Evolutionary conservation across 2,888 invertebrate genomes (phyloP).

Genomic region (Coenonympha arcania): DNA sequence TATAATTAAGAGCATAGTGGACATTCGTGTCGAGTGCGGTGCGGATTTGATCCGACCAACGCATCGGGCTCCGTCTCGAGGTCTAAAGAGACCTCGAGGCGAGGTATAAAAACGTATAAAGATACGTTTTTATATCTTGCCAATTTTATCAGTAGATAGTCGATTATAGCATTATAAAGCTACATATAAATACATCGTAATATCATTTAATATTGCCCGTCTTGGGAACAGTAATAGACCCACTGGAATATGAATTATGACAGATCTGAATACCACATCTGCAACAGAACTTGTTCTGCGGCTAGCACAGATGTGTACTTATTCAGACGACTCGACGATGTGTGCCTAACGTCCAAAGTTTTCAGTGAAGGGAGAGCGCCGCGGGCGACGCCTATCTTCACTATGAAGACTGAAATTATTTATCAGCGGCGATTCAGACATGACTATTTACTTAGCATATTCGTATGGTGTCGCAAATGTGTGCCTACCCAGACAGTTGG

Average conservation of each 20-base stretch:
- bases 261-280: slow-evolving; percentile 61
- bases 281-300: slow-evolving; percentile 63
- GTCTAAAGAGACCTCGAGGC: too few relatives aligned
- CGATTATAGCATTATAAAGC: too few relatives aligned
- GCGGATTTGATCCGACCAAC: too few relatives aligned
- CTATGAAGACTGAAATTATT: slow-evolving; percentile 49
- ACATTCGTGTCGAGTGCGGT: too few relatives aligned
- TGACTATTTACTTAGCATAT: slow-evolving; percentile 66
- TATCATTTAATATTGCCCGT: neutral
- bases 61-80: too few relatives aligned
- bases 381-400: slow-evolving; percentile 50
- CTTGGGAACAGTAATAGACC: neutral
- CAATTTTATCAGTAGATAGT: too few relatives aligned
- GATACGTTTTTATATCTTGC: too few relatives aligned
- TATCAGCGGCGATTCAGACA: slow-evolving; percentile 66
- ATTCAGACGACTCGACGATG: slow-evolving; percentile 45
- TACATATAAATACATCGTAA: too few relatives aligned
- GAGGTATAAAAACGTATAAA: too few relatives aligned
- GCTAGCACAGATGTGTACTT: slow-evolving; percentile 42
- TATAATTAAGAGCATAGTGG: too few relatives aligned
- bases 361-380: slow-evolving; percentile 53
- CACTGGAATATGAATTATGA: slow-evolving; percentile 45
- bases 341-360: slow-evolving; percentile 42
- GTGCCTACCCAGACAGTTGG: too few relatives aligned
- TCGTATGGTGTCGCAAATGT: slow-evolving; percentile 34